These are phyloP conservation scores for Oophaga pumilio DNA, from an alignment of 2,113 vertebrate genomes.

Conservation along the genomic window DNA sequence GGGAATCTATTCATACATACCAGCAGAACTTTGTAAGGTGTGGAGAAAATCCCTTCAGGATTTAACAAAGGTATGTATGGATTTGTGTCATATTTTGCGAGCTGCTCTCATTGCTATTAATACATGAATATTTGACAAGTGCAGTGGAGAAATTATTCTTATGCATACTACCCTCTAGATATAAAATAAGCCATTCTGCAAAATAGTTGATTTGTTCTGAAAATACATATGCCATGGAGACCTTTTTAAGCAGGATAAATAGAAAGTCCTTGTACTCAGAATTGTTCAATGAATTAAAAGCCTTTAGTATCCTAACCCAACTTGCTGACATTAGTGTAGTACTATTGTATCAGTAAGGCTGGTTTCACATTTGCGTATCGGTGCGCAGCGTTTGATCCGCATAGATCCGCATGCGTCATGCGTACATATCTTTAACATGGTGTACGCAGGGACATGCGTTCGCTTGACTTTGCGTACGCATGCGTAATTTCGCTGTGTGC, in stretches of 20 bases:
- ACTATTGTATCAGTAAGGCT: not conserved
- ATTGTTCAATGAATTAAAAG: not conserved
- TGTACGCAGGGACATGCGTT: too few relatives aligned
- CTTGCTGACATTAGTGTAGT: not conserved
- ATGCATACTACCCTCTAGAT: slow-evolving; percentile 54
- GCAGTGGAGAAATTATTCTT: slow-evolving; percentile 53
- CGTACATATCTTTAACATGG: too few relatives aligned
- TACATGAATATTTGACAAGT: slow-evolving; percentile 62
- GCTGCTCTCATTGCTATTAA: slow-evolving; percentile 59
- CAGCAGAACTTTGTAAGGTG: not conserved
- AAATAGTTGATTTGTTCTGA: slow-evolving; percentile 60
- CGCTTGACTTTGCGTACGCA: too few relatives aligned
- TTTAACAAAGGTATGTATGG: slow-evolving; percentile 68
- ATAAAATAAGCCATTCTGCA: slow-evolving; percentile 22
- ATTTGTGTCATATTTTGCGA: slow-evolving; percentile 59
- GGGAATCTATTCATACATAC: slow-evolving; percentile 12
- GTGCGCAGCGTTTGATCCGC: too few relatives aligned
- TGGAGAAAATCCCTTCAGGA: slow-evolving; percentile 36
- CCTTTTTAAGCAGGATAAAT: not conserved
- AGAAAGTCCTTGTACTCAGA: not conserved
- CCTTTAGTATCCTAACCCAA: not conserved
- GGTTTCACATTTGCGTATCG: too few relatives aligned
- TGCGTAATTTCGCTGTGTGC: too few relatives aligned
- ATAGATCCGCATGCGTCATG: too few relatives aligned
- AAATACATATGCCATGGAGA: not conserved